Base-by-base conservation (phyloP, 2,888 invertebrate species). In the Branchipolynoe longqiensis region DNA sequence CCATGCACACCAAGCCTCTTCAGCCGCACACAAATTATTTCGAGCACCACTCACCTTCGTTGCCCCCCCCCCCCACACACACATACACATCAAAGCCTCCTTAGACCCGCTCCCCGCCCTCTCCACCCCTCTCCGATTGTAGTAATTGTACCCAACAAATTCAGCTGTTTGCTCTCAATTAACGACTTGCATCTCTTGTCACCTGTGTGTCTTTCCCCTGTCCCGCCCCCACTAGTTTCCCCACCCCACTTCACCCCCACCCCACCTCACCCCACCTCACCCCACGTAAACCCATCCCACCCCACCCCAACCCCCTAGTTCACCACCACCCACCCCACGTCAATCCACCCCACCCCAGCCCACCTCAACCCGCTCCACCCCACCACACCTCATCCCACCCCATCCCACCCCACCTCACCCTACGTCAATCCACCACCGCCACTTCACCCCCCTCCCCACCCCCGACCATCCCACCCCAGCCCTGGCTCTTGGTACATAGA, bases 241-340 rank as follows among this genome's bases (percentile, higher is more conserved):
- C 62, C 62, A 8, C 62, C 6, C 62, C 62, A 8, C 12, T 14
- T 6, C 28, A 6, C n/a, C 28, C n/a, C 62, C 62, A 6, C 62
- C 62, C 62, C 8, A 6, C 62, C 62, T 62, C 62, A 22, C 28
- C 62, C 8, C 62, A 25, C 62, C 62, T 28, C n/a, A 62, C 62
- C n/a, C 62, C 8, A 14, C 8, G 25, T 62, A 62, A 12, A 48
- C 18, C 8, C 18, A 48, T 48, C 48, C 18, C 8, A 48, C 18
- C 8, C 28, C n/a, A 22, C 6, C 62, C 62, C n/a, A 12, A 28
- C 62, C 62, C 62, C 62, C 6, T n/a, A 6, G 6, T 62, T n/a
- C n/a, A 12, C 62, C 28, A 12, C 62, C 62, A 62, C 28, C 62
- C 62, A 14, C 62, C 8, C 28, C 62, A 62, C 62, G n/a, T n/a